These are phyloP conservation scores for Leptoclinus maculatus DNA, from an alignment of 2,797 vertebrate genomes.

Conservation along the genomic window DNA sequence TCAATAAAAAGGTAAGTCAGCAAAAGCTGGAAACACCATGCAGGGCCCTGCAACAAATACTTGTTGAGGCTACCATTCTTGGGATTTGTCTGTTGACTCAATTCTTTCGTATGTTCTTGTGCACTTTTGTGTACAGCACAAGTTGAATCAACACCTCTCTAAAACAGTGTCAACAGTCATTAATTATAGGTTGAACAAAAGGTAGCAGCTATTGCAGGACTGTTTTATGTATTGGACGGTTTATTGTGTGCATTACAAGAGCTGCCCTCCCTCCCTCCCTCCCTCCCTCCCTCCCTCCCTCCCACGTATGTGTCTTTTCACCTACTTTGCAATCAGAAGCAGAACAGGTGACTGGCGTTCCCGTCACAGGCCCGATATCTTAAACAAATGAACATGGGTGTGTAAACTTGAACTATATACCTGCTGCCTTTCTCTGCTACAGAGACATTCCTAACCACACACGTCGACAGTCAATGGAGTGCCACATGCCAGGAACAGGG, in stretches of 20 bases:
- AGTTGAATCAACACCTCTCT: conserved; percentile 18
- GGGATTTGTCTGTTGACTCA: not conserved
- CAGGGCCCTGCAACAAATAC: not conserved
- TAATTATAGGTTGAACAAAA: conserved; percentile 8
- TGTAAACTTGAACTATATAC: conserved; percentile 47
- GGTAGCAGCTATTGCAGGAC: conserved; percentile 13
- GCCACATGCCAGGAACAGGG: not conserved
- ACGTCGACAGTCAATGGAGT: conserved; percentile 18
- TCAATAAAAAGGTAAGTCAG: not conserved
- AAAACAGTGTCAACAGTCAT: conserved; percentile 15
- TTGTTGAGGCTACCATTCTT: not conserved
- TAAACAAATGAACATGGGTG: conserved; percentile 66
- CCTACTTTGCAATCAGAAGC: conserved; percentile 52
- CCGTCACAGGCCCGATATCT: conserved; percentile 50
- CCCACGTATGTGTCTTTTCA: conserved; percentile 39
- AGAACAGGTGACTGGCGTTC: conserved; percentile 56
- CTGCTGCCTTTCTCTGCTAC: conserved; percentile 32
- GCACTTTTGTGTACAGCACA: not conserved
- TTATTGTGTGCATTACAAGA: conserved; percentile 21
- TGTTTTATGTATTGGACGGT: not conserved
- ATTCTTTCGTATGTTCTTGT: not conserved
- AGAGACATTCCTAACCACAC: conserved; percentile 36
- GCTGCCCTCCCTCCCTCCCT: conserved; percentile 28
- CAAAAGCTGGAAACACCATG: not conserved
- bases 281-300: conserved; percentile 25